These are phyloP conservation scores for Drosophila helvetica DNA, from an alignment of 2,888 invertebrate genomes.

Conservation along the genomic window DNA sequence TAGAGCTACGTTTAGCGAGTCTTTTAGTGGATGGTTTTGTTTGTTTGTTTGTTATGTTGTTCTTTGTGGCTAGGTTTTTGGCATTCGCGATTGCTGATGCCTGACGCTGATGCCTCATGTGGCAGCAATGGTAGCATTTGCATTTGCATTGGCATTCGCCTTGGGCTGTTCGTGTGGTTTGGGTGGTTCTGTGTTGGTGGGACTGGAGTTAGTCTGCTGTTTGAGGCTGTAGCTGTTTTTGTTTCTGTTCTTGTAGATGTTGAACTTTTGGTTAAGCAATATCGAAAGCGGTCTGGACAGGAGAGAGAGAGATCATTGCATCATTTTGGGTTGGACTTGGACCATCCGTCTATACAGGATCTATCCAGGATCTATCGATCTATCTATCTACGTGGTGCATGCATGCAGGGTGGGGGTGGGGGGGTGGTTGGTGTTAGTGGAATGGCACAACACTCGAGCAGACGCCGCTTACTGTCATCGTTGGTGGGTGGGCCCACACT, in stretches of 20 bases:
- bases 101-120: slow-evolving; percentile 10
- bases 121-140: slow-evolving; percentile 19
- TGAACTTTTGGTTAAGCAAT: slow-evolving; percentile 58
- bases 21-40: slow-evolving; percentile 45
- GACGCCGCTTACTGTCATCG: slow-evolving; percentile 47
- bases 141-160: slow-evolving; percentile 18
- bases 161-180: slow-evolving; percentile 28
- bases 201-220: slow-evolving; percentile 45
- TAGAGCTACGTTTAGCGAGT: slow-evolving; percentile 13
- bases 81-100: neutral
- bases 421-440: slow-evolving; percentile 6
- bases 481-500: slow-evolving; percentile 5
- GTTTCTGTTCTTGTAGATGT: slow-evolving; percentile 30
- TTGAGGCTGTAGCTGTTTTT: slow-evolving; percentile 26
- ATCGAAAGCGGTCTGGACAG: slow-evolving; percentile 72
- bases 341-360: neutral
- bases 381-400: neutral
- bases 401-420: neutral
- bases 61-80: neutral
- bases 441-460: slow-evolving; percentile 58
- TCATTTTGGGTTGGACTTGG: neutral
- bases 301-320: slow-evolving; percentile 62
- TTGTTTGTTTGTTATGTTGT: slow-evolving; percentile 2
- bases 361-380: neutral
- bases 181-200: slow-evolving; percentile 36